These are phyloP conservation scores for Procavia capensis DNA, from an alignment of 2,113 vertebrate species.

Conservation along the genomic window DNA sequence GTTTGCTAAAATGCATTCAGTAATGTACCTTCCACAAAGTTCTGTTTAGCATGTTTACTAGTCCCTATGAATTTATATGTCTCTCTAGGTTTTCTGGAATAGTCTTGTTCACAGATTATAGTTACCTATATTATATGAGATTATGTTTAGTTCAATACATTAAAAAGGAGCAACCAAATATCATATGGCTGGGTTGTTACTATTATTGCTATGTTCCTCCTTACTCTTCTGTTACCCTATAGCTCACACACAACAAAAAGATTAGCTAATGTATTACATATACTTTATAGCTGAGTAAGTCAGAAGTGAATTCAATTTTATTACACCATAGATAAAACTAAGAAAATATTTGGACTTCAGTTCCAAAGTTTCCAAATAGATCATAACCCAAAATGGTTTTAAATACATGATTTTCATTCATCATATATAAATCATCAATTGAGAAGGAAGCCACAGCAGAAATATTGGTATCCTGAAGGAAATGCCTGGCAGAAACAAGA, in stretches of 20 bases:
- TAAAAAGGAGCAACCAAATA: background rate
- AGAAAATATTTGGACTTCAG: background rate
- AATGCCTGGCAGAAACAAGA: background rate
- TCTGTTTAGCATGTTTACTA: background rate
- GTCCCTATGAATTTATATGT: background rate
- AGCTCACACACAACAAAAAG: background rate
- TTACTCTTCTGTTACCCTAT: background rate
- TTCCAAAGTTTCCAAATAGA: background rate
- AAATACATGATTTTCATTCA: background rate
- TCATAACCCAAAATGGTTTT: background rate
- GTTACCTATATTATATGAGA: background rate
- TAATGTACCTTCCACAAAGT: background rate
- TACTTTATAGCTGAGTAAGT: background rate
- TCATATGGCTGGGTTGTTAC: background rate
- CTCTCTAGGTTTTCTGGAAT: background rate
- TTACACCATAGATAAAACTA: background rate
- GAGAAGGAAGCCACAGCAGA: background rate
- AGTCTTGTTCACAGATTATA: background rate
- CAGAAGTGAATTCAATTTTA: background rate
- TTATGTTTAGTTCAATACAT: background rate
- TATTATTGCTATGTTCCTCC: accelerated
- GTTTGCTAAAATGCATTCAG: background rate
- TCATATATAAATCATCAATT: background rate
- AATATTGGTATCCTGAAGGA: background rate
- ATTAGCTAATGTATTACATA: background rate